Conservation (phyloP, 2,797 vertebrate species). For the Sphenodon punctatus region DNA sequence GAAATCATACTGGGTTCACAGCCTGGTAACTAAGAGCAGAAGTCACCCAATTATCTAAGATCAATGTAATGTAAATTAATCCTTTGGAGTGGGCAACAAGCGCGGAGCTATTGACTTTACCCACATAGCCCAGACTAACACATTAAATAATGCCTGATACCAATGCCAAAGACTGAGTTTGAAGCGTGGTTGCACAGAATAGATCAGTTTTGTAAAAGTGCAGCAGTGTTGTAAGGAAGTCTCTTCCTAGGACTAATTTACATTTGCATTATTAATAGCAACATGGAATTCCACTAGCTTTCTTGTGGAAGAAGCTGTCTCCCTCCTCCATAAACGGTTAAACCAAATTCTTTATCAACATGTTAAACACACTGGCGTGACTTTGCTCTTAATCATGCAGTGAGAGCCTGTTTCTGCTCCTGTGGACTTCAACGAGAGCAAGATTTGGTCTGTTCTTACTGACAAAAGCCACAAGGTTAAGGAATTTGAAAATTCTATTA, state of each 20-base stretch:
- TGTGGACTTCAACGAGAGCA: accelerated
- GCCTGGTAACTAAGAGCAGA: not conserved
- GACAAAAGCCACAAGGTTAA: not conserved
- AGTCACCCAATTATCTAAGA: not conserved
- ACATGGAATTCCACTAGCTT: not conserved
- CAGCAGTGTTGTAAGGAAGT: not conserved
- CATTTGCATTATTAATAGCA: constrained; percentile 5
- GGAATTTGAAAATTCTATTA: not conserved
- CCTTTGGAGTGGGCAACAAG: not conserved
- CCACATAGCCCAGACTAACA: not conserved
- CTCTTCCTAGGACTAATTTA: constrained; percentile 39
- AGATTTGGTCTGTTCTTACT: not conserved
- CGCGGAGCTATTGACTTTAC: not conserved
- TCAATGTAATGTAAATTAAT: not conserved
- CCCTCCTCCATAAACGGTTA: constrained; percentile 5
- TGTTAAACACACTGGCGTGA: not conserved
- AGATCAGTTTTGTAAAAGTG: constrained; percentile 24
- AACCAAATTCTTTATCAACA: not conserved
- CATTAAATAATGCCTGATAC: constrained; percentile 10
- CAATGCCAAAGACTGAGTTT: constrained; percentile 8
- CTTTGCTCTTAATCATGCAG: too few species aligned
- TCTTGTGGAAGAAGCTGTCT: not conserved
- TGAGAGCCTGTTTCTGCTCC: not conserved
- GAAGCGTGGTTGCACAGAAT: not conserved
- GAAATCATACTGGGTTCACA: constrained; percentile 2